A percentile compares a stretch with the other conserved stretches of the same genome.
These are phyloP conservation scores for Phycodurus eques DNA, from an alignment of 2,113 vertebrate species.

Conservation along the genomic window DNA sequence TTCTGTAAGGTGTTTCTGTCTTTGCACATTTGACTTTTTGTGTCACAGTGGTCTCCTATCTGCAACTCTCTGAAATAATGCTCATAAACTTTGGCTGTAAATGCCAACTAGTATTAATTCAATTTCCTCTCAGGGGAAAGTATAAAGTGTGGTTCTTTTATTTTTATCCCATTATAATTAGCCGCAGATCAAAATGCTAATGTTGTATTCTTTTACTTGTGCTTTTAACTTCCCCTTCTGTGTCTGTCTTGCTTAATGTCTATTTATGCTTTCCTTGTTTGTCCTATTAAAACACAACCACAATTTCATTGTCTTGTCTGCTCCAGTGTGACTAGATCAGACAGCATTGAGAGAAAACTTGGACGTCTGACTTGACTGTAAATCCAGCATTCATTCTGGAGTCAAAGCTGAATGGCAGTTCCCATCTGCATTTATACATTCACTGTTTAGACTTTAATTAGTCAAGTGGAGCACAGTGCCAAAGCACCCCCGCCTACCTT, in stretches of 20 bases:
- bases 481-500: slow-evolving; percentile 25
- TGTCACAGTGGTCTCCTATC: background rate
- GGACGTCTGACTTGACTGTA: slow-evolving; percentile 34
- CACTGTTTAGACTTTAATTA: slow-evolving; percentile 67
- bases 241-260: slow-evolving; percentile 4
- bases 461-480: slow-evolving; percentile 43
- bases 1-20: background rate
- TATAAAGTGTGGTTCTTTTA: background rate
- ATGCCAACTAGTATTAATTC: background rate
- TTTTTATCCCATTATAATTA: background rate
- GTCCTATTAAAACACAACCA: background rate
- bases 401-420: slow-evolving; percentile 28
- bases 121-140: background rate
- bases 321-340: slow-evolving; percentile 21
- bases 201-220: background rate
- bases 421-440: slow-evolving; percentile 69
- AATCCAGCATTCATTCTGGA: slow-evolving; percentile 38
- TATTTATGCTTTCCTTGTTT: slow-evolving; percentile 1
- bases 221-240: slow-evolving; percentile 1
- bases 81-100: background rate
- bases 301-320: background rate
- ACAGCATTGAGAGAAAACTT: slow-evolving; percentile 14
- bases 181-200: background rate
- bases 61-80: background rate
- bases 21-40: background rate